Percentiles rank a stretch among this genome's conserved stretches.
Evolutionary conservation across 37 sponge, comb jelly and placozoan genomes (phyloP).

Genomic region (Axinella damicornis): DNA sequence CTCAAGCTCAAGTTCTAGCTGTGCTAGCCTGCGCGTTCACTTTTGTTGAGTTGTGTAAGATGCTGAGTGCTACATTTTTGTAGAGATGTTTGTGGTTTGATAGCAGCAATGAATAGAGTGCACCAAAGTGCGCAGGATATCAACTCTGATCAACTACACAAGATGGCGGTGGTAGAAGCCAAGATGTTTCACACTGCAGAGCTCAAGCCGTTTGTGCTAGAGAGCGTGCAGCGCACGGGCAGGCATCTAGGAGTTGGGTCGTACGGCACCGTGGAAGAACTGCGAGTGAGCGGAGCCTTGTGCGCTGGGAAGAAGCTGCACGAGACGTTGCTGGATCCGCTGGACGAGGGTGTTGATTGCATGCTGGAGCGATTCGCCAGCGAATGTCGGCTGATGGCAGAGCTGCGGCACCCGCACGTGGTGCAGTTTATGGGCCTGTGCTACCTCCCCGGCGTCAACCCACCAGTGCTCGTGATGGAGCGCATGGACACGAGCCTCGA

Average conservation of each 20-base stretch:
- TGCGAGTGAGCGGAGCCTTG: not conserved
- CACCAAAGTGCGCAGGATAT: no score
- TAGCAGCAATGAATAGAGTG: no score
- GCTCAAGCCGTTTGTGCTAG: not conserved
- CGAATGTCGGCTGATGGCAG: conserved; percentile 37
- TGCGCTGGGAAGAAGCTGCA: conserved; percentile 34
- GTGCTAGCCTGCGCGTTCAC: no score
- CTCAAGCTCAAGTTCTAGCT: conserved; percentile 72
- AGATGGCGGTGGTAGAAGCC: no score
- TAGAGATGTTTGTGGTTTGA: no score
- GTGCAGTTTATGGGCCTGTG: conserved; percentile 47
- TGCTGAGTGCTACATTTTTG: no score
- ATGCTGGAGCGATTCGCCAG: not conserved
- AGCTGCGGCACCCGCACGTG: conserved; percentile 43
- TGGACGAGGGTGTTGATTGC: not conserved
- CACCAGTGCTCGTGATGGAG: conserved; percentile 44
- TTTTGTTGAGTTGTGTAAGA: no score
- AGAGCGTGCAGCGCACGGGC: not conserved
- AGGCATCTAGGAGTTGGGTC: conserved; percentile 16
- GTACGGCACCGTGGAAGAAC: conserved; percentile 30
- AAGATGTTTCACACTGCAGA: not conserved
- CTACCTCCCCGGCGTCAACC: not conserved
- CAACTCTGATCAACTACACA: no score
- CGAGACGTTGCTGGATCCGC: not conserved
- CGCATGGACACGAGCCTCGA: conserved; percentile 20